phyloP scores from a whole-genome alignment of 1,140 invertebrate genomes.

The Lepidotrigona ventralis region DNA sequence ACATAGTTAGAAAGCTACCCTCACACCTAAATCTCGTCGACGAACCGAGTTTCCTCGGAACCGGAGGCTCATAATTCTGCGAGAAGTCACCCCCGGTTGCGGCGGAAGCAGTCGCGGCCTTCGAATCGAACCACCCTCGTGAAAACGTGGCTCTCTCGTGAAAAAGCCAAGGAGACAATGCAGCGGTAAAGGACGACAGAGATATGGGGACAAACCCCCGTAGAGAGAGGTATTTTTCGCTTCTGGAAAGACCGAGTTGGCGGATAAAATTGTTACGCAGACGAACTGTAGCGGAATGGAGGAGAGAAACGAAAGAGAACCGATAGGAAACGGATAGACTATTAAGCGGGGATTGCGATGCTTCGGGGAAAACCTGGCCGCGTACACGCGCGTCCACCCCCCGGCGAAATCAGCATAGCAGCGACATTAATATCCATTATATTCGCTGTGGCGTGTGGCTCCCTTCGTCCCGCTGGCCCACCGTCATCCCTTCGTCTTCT shows the following conservation, averaged over 20 bases:
- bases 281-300: too few relatives aligned
- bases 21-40: slow-evolving; percentile 55
- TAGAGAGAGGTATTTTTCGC: background rate
- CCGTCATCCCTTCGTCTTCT: slow-evolving; percentile 43
- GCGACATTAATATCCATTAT: slow-evolving; percentile 72
- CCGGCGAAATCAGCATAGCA: slow-evolving; percentile 62
- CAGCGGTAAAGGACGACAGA: background rate
- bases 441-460: slow-evolving; percentile 39
- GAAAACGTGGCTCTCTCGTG: background rate
- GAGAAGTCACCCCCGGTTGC: slow-evolving; percentile 2
- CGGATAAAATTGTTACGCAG: too few relatives aligned
- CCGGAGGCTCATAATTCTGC: slow-evolving; percentile 59
- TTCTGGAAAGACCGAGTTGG: too few relatives aligned
- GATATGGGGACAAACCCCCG: background rate
- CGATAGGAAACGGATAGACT: slow-evolving; percentile 16
- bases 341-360: slow-evolving; percentile 37
- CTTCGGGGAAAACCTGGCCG: background rate
- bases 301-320: background rate
- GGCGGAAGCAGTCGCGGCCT: slow-evolving; percentile 7
- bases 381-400: slow-evolving; percentile 3
- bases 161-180: slow-evolving; percentile 2
- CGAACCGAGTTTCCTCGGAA: slow-evolving; percentile 53
- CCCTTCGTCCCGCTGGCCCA: background rate
- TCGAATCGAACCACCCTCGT: background rate
- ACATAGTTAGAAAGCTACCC: slow-evolving; percentile 47